These are phyloP conservation scores for Nasonia vitripennis DNA, from an alignment of 1,140 invertebrate genomes.

Conservation along the genomic window DNA sequence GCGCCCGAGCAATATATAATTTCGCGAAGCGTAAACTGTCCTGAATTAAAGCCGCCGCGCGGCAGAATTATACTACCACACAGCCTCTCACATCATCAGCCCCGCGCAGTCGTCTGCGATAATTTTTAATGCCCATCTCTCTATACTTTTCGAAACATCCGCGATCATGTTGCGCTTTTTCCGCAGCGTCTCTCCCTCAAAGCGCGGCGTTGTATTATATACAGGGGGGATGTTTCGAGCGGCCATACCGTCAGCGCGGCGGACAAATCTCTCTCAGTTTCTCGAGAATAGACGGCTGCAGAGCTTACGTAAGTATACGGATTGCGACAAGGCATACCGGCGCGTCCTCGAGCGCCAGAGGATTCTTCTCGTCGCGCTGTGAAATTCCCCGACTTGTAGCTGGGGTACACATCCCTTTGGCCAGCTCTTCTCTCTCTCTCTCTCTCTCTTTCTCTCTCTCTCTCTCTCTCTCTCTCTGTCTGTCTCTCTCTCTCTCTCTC, in stretches of 20 bases:
- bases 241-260: too few species aligned
- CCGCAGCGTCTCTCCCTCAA: too few species aligned
- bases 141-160: background rate
- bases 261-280: background rate
- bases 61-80: background rate
- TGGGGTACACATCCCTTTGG: background rate
- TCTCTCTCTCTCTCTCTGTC: too few species aligned
- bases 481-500: background rate
- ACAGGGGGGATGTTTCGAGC: background rate
- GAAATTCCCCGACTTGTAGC: slow-evolving; percentile 7
- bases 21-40: slow-evolving; percentile 57
- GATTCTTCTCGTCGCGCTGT: background rate
- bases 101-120: background rate
- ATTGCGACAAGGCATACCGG: background rate
- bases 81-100: background rate
- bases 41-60: slow-evolving; percentile 54
- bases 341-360: background rate
- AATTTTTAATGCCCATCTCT: background rate
- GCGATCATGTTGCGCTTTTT: background rate
- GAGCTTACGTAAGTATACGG: slow-evolving; percentile 3
- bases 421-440: background rate
- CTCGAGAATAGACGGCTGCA: background rate
- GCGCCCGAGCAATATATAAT: slow-evolving; percentile 51
- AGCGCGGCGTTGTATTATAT: too few species aligned
- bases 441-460: too few species aligned